A percentile compares a stretch with the other conserved stretches of the same genome.
These are phyloP conservation scores for human (Homo sapiens) DNA, from an alignment of 2,113 vertebrate genomes.

Conservation along the genomic window GRCh38 chr5:96963501-96964000, in stretches of 20 bases:
- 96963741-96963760: not conserved
- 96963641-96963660: not conserved
- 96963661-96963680: not conserved
- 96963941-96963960: not conserved
- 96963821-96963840: not conserved
- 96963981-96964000: not conserved
- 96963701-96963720: not conserved
- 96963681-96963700: not conserved
- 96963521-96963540: not conserved
- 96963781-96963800: not conserved
- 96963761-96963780: not conserved
- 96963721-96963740: not conserved
- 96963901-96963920: not conserved
- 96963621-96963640: not conserved
- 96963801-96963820: not conserved
- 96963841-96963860: not conserved
- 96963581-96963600: not conserved
- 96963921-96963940: not conserved
- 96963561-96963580: constrained; percentile 7
- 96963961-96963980: not conserved
- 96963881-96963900: not conserved
- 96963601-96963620: not conserved
- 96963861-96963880: not conserved
- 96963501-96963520: not conserved
- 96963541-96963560: not conserved